These are phyloP conservation scores for Siderastrea siderea DNA, from an alignment of 92 coral and sea anemone genomes.

Conservation along the genomic window DNA sequence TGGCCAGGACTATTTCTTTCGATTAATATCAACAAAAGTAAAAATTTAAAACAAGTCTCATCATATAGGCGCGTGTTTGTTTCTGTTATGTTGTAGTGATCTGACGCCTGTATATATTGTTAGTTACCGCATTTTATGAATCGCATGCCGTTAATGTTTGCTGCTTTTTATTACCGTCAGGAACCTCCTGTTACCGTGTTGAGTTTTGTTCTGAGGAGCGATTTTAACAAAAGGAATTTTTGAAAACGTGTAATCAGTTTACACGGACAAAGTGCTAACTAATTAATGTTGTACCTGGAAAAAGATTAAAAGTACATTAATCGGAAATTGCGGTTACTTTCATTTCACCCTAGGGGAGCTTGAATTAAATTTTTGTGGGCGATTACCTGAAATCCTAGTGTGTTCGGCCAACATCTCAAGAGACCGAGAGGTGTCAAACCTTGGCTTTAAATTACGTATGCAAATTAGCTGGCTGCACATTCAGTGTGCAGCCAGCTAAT, in stretches of 20 bases:
- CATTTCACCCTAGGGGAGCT: not conserved
- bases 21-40: too few relatives aligned
- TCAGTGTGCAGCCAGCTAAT: too few relatives aligned
- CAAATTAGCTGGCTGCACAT: too few relatives aligned
- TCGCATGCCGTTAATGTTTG: not conserved
- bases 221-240: not conserved
- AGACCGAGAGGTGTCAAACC: too few relatives aligned
- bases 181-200: not conserved
- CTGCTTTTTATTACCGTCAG: not conserved
- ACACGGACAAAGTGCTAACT: not conserved
- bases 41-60: too few relatives aligned
- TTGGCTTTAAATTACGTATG: too few relatives aligned
- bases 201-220: not conserved
- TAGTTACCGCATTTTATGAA: not conserved
- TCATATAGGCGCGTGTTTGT: too few relatives aligned
- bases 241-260: not conserved
- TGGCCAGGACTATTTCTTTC: not conserved
- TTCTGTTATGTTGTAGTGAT: too few relatives aligned
- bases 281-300: not conserved
- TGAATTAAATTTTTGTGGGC: too few relatives aligned
- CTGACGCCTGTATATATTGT: not conserved
- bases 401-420: too few relatives aligned
- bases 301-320: not conserved
- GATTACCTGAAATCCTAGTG: too few relatives aligned
- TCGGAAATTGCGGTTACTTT: constrained; percentile 5